Evolutionary conservation across 2,113 vertebrate species (phyloP).

Genomic region (Peromyscus maniculatus): DNA sequence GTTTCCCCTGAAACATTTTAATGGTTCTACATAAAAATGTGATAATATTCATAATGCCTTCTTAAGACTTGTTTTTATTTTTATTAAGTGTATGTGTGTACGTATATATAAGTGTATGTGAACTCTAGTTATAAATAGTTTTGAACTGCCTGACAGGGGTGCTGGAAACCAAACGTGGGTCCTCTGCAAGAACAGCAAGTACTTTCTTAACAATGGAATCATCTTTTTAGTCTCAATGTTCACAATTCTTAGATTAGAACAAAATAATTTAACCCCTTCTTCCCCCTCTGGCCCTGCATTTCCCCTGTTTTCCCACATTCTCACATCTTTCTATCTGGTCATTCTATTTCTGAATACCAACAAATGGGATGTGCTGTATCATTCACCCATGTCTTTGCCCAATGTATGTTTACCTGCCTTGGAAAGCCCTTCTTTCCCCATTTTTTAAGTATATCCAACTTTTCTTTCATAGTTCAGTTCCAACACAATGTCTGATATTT

Average conservation of each 20-base stretch:
- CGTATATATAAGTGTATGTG: neutral
- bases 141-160: neutral
- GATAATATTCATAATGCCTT: neutral
- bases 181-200: neutral
- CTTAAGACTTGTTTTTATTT: neutral
- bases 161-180: neutral
- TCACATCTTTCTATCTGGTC: neutral
- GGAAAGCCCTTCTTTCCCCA: neutral
- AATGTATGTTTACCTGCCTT: neutral
- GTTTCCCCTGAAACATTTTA: neutral
- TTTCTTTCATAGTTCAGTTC: slow-evolving; percentile 55
- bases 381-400: neutral
- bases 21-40: neutral
- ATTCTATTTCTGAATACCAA: slow-evolving; percentile 19
- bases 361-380: neutral
- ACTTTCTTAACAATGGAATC: neutral
- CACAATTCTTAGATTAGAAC: slow-evolving; percentile 28
- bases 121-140: neutral
- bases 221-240: neutral
- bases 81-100: neutral
- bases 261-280: neutral
- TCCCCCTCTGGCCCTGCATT: neutral
- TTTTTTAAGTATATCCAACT: slow-evolving; percentile 5
- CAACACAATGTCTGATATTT: slow-evolving; percentile 20
- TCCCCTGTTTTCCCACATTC: neutral